phyloP scores from a whole-genome alignment of 2,888 invertebrate genomes.

The Flexamia atlantica region DNA sequence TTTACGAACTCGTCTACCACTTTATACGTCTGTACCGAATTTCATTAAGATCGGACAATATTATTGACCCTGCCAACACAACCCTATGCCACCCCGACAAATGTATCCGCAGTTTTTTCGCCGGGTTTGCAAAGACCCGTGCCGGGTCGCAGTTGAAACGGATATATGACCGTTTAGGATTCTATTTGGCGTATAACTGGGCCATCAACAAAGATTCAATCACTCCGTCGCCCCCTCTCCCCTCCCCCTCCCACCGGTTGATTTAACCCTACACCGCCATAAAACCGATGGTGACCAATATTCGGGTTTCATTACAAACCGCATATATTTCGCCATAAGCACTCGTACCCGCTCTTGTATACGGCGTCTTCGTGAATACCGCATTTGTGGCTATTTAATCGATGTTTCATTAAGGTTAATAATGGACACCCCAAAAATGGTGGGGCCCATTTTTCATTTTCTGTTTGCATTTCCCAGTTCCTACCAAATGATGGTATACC shows the following conservation, averaged over 20 bases:
- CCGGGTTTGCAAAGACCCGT: too few relatives aligned
- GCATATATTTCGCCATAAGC: constrained; percentile 44
- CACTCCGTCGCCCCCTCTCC: constrained; percentile 33
- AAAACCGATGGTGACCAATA: constrained; percentile 54
- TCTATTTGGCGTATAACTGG: constrained; percentile 28
- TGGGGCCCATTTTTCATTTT: too few relatives aligned
- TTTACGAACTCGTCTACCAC: too few relatives aligned
- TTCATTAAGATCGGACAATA: too few relatives aligned
- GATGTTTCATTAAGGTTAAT: background rate
- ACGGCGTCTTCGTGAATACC: constrained; percentile 11
- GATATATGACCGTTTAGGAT: constrained; percentile 29
- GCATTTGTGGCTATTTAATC: constrained; percentile 22
- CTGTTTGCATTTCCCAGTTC: too few relatives aligned
- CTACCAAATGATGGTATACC: too few relatives aligned
- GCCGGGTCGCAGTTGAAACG: background rate
- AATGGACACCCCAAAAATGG: too few relatives aligned
- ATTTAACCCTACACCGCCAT: constrained; percentile 3
- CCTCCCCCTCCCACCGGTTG: too few relatives aligned
- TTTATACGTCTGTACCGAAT: too few relatives aligned
- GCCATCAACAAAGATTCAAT: constrained; percentile 46
- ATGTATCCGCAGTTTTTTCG: too few relatives aligned
- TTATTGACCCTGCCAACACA: too few relatives aligned
- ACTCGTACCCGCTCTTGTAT: constrained; percentile 18
- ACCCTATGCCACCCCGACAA: too few relatives aligned
- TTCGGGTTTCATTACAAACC: constrained; percentile 51